phyloP scores from a whole-genome alignment of 2,888 invertebrate species.

The Octodonta nipae region DNA sequence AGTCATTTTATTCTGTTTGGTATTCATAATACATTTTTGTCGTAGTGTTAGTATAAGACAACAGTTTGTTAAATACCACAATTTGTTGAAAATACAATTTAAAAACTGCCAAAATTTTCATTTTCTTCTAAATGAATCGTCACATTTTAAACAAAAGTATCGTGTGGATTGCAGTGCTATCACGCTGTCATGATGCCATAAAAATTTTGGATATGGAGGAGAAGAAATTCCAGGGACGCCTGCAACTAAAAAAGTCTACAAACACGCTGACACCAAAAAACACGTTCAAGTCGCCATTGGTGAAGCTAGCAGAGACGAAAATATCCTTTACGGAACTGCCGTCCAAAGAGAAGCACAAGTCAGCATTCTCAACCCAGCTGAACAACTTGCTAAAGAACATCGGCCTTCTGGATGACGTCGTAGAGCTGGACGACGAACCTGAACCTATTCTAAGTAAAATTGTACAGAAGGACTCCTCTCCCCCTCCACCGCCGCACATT shows the following conservation, averaged over 20 bases:
- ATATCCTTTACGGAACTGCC: slow-evolving; percentile 20
- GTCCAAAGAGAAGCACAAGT: slow-evolving; percentile 8
- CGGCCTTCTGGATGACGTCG: slow-evolving; percentile 9
- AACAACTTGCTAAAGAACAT: slow-evolving; percentile 9
- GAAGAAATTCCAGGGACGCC: slow-evolving; percentile 24
- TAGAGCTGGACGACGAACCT: slow-evolving; percentile 10
- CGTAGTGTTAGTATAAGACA: neutral
- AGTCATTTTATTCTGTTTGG: slow-evolving; percentile 17
- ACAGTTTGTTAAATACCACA: slow-evolving; percentile 1
- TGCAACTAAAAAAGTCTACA: slow-evolving; percentile 17
- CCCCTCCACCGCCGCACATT: slow-evolving; percentile 13
- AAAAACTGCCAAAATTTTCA: no score
- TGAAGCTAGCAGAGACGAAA: slow-evolving; percentile 11
- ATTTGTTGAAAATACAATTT: no score
- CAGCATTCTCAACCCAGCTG: slow-evolving; percentile 7
- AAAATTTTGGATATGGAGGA: slow-evolving; percentile 22
- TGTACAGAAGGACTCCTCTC: slow-evolving; percentile 3
- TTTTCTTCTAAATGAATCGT: no score
- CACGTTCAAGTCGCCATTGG: slow-evolving; percentile 19
- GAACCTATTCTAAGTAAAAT: slow-evolving; percentile 2
- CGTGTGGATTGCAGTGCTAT: slow-evolving; percentile 33
- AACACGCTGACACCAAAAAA: slow-evolving; percentile 16
- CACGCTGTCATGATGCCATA: slow-evolving; percentile 33
- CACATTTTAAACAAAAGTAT: no score
- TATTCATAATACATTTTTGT: neutral